These are phyloP conservation scores for Astyanax mexicanus DNA, from an alignment of 2,797 vertebrate species.

Conservation along the genomic window DNA sequence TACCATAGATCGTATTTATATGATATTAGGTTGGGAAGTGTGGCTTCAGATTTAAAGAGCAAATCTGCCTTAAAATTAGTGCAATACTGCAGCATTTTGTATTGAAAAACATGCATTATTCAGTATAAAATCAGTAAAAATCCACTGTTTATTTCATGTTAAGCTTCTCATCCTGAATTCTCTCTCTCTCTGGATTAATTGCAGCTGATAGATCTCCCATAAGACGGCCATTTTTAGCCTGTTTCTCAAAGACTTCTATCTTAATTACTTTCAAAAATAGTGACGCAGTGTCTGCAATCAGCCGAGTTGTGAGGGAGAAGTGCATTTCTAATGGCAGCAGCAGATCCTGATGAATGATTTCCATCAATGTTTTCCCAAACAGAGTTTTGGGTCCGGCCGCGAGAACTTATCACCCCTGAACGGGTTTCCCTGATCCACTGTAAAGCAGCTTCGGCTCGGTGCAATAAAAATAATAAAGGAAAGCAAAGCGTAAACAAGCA, in stretches of 20 bases:
- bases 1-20: too few relatives aligned
- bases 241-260: constrained; percentile 52
- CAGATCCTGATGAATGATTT: constrained; percentile 35
- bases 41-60: too few relatives aligned
- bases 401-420: constrained; percentile 46
- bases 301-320: constrained; percentile 38
- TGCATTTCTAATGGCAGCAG: constrained; percentile 37
- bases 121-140: not conserved
- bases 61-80: too few relatives aligned
- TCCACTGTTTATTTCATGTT: not conserved
- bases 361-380: constrained; percentile 40
- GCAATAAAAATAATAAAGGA: constrained; percentile 18
- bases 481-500: constrained; percentile 28
- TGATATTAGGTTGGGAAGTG: too few relatives aligned
- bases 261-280: constrained; percentile 61
- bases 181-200: constrained; percentile 13
- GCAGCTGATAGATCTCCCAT: constrained; percentile 15
- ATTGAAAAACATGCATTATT: too few relatives aligned
- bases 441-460: constrained; percentile 2
- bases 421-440: constrained; percentile 29
- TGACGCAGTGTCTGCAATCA: constrained; percentile 47
- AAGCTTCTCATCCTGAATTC: not conserved
- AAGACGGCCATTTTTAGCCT: constrained; percentile 51
- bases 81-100: too few relatives aligned
- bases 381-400: constrained; percentile 12